Evolutionary conservation across 2,113 vertebrate species (phyloP).

Genomic region (Neogobius melanostomus): DNA sequence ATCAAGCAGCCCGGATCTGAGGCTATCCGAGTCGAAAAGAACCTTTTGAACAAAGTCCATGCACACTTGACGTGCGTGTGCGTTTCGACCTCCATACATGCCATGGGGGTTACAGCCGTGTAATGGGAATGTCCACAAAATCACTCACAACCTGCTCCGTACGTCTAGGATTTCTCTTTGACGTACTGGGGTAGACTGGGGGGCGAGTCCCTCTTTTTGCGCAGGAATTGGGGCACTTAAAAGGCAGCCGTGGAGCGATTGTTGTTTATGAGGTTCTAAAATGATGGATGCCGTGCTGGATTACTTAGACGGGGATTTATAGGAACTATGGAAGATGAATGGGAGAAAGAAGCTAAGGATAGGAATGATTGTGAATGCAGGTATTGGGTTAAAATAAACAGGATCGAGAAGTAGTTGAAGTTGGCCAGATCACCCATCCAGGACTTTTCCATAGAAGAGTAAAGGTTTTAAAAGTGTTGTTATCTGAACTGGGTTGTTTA

Average conservation of each 20-base stretch:
- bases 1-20: background rate
- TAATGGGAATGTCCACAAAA: slow-evolving; percentile 58
- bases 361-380: background rate
- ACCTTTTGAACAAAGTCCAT: background rate
- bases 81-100: slow-evolving; percentile 30
- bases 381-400: background rate
- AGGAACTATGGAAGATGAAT: slow-evolving; percentile 18
- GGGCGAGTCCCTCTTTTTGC: slow-evolving; percentile 4
- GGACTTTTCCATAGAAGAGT: no score
- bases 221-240: slow-evolving; percentile 21
- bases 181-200: background rate
- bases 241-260: slow-evolving; percentile 31
- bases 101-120: slow-evolving; percentile 47
- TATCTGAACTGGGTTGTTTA: no score
- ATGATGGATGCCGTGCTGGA: slow-evolving; percentile 21
- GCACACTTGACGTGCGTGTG: background rate
- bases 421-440: no score
- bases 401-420: background rate
- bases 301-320: slow-evolving; percentile 33
- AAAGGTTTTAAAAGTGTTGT: no score
- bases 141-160: slow-evolving; percentile 35
- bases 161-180: slow-evolving; percentile 34
- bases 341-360: slow-evolving; percentile 4
- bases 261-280: slow-evolving; percentile 42
- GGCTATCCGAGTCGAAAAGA: background rate